A percentile compares a stretch with the other conserved stretches of the same genome.
phyloP scores from a whole-genome alignment of 2,113 vertebrate genomes.

The Lipophrys pholis region DNA sequence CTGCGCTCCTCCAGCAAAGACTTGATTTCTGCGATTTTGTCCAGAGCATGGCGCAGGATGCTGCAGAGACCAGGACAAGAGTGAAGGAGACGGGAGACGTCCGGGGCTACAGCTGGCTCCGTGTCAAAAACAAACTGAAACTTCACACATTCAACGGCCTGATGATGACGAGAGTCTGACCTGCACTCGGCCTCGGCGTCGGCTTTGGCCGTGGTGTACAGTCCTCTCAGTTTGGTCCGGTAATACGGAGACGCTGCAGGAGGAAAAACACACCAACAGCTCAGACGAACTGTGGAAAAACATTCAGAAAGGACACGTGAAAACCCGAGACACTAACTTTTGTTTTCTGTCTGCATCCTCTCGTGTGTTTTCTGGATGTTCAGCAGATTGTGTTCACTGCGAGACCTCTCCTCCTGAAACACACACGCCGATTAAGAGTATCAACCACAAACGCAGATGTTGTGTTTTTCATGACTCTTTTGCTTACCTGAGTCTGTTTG shows the following conservation, averaged over 20 bases:
- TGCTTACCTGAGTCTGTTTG: constrained; percentile 91
- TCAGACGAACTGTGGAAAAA: neutral
- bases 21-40: constrained; percentile 95
- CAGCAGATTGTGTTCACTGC: constrained; percentile 93
- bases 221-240: constrained; percentile 91
- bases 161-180: constrained; percentile 66
- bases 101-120: too few species aligned
- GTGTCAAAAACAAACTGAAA: too few species aligned
- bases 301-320: neutral
- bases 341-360: constrained; percentile 95
- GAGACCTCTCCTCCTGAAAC: constrained; percentile 89
- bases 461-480: neutral
- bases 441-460: neutral
- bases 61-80: constrained; percentile 60
- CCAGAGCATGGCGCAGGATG: constrained; percentile 89
- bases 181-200: constrained; percentile 94
- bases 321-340: constrained; percentile 81
- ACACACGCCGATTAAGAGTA: neutral
- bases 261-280: neutral
- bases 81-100: too few species aligned
- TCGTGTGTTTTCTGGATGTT: constrained; percentile 96
- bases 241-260: constrained; percentile 91
- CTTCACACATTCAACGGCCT: too few species aligned
- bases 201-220: constrained; percentile 93
- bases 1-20: constrained; percentile 90